Evolutionary conservation across 2,113 vertebrate species (phyloP).

Genomic region (Leucosticte australis): DNA sequence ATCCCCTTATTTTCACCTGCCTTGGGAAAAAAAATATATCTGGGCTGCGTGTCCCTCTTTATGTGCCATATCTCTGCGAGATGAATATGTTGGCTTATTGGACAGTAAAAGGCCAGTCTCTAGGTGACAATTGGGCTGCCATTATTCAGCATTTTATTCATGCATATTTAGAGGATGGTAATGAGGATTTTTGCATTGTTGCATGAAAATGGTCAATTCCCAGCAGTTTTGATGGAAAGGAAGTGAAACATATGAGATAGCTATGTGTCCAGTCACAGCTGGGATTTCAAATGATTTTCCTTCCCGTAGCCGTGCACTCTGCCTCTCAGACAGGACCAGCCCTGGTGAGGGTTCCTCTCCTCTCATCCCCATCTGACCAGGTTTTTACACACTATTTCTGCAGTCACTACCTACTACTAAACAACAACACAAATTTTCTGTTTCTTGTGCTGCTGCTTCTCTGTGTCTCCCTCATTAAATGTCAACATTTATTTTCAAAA

Average conservation of each 20-base stretch:
- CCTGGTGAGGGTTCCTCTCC: conserved; percentile 33
- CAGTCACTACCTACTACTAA: conserved; percentile 57
- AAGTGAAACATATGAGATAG: conserved; percentile 76
- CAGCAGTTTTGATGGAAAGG: conserved; percentile 83
- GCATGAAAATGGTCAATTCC: conserved; percentile 93
- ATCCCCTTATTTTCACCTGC: conserved; percentile 81
- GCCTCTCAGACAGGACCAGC: conserved; percentile 40
- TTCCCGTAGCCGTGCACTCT: conserved; percentile 13
- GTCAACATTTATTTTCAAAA: background rate
- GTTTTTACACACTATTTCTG: conserved; percentile 68
- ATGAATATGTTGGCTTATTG: conserved; percentile 96
- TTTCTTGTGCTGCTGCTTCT: background rate
- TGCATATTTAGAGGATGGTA: conserved; percentile 99
- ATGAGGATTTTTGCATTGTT: conserved; percentile 98
- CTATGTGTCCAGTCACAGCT: conserved; percentile 72
- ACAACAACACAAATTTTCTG: conserved; percentile 42
- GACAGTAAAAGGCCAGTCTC: conserved; percentile 95
- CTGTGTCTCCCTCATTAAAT: background rate
- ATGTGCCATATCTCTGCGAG: conserved; percentile 84
- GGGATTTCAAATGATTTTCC: conserved; percentile 71
- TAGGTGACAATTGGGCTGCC: conserved; percentile 87
- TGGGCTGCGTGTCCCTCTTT: conserved; percentile 77
- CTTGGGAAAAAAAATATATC: conserved; percentile 53
- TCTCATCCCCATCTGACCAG: conserved; percentile 46
- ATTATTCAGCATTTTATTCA: conserved; percentile 93